A percentile compares a stretch with the other conserved stretches of the same genome.
Evolutionary conservation across 2,888 invertebrate genomes (phyloP).

Genomic region (Nemurella pictetii): DNA sequence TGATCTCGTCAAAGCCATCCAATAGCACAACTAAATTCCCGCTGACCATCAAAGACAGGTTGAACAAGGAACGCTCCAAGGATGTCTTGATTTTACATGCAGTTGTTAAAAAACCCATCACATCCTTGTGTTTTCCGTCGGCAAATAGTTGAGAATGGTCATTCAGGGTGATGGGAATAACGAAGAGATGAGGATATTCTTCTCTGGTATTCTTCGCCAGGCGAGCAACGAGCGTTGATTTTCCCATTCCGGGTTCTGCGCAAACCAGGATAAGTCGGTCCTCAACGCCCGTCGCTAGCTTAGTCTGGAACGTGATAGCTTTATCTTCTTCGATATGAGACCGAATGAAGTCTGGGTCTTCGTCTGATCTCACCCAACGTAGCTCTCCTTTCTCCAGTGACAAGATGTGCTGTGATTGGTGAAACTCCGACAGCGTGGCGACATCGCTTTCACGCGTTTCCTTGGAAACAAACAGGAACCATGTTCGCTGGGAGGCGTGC

Average conservation of each 20-base stretch:
- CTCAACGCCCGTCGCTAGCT: neutral
- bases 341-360: neutral
- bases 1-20: neutral
- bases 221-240: neutral
- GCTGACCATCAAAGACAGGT: neutral
- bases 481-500: neutral
- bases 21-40: neutral
- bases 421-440: neutral
- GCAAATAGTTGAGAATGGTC: neutral
- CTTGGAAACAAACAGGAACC: neutral
- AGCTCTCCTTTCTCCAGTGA: neutral
- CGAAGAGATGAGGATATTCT: neutral
- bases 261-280: neutral
- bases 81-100: neutral
- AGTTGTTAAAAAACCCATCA: neutral
- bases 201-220: neutral
- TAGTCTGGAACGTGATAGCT: neutral
- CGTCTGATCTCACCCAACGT: neutral
- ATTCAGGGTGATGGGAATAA: neutral
- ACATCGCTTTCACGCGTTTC: neutral
- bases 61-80: neutral
- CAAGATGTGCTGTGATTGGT: neutral
- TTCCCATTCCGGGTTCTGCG: slow-evolving; percentile 15
- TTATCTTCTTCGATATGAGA: neutral
- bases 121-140: neutral